phyloP scores from a whole-genome alignment of 2,888 invertebrate species.

The Phaedon cochleariae region DNA sequence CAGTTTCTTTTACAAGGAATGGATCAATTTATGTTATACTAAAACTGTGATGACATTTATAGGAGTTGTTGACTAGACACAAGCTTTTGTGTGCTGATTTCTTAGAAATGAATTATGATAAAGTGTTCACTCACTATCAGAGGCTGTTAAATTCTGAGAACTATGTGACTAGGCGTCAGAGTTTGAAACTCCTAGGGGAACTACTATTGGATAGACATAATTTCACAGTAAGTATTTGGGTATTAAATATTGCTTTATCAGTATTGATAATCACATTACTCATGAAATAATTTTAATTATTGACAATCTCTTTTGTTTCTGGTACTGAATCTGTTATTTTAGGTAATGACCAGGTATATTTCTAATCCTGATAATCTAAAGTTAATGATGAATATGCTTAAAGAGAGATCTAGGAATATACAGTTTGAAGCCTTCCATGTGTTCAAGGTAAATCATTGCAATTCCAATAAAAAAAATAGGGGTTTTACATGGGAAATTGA shows the following conservation, averaged over 20 bases:
- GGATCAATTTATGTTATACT: conserved; percentile 26
- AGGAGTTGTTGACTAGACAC: conserved; percentile 94
- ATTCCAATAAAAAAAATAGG: no score
- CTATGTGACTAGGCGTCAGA: conserved; percentile 98
- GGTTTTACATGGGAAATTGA: no score
- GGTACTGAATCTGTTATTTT: no score
- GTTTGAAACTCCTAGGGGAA: conserved; percentile 96
- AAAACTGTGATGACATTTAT: no score
- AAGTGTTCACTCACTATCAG: conserved; percentile 97
- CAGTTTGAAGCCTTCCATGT: conserved; percentile 99
- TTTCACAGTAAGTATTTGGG: conserved; percentile 79
- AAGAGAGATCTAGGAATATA: conserved; percentile 98
- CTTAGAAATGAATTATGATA: conserved; percentile 98
- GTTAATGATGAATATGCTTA: conserved; percentile 99
- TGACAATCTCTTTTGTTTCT: no score
- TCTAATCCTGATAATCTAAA: conserved; percentile 99
- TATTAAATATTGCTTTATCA: background rate
- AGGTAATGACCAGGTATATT: conserved; percentile 97
- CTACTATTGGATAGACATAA: conserved; percentile 98
- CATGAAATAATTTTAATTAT: no score
- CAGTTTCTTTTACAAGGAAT: background rate
- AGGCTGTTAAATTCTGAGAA: conserved; percentile 98
- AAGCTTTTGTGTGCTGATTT: conserved; percentile 97
- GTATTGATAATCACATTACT: background rate
- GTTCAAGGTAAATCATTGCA: conserved; percentile 82